A percentile compares a stretch with the other conserved stretches of the same genome.
Conservation (phyloP, 2,113 vertebrate species). For the Crotalus helleri region DNA sequence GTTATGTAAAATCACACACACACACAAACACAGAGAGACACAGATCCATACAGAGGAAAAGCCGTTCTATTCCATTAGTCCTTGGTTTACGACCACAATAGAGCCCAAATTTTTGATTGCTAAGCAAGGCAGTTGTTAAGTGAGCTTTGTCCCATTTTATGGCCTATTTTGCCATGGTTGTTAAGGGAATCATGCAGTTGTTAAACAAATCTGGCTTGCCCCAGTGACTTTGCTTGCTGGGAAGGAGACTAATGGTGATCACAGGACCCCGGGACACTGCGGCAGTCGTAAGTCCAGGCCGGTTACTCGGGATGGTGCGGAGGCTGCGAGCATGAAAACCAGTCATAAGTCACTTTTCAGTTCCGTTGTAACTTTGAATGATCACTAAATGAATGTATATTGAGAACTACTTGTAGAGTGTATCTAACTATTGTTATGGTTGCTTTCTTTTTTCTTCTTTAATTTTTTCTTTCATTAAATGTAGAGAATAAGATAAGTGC, state of each 20-base stretch:
- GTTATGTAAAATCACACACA: too few relatives aligned
- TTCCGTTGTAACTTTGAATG: background rate
- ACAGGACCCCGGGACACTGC: background rate
- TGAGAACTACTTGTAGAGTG: background rate
- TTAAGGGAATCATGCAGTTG: background rate
- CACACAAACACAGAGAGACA: background rate
- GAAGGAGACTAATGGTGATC: background rate
- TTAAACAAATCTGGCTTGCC: background rate
- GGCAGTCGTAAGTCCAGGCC: background rate
- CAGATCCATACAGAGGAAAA: background rate
- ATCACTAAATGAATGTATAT: background rate
- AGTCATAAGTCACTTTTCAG: background rate
- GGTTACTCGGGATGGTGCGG: background rate
- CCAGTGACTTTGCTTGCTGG: background rate
- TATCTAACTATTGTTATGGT: background rate
- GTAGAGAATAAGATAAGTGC: background rate
- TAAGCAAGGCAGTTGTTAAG: background rate
- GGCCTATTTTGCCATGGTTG: background rate
- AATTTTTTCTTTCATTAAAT: background rate
- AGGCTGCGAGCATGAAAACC: background rate
- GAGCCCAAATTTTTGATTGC: background rate
- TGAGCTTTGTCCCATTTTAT: background rate
- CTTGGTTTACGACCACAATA: background rate
- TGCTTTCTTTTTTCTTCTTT: background rate
- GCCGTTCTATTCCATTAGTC: background rate